Evolutionary conservation across 2,888 invertebrate genomes (phyloP).

Genomic region (Meiosimyza platycephala): DNA sequence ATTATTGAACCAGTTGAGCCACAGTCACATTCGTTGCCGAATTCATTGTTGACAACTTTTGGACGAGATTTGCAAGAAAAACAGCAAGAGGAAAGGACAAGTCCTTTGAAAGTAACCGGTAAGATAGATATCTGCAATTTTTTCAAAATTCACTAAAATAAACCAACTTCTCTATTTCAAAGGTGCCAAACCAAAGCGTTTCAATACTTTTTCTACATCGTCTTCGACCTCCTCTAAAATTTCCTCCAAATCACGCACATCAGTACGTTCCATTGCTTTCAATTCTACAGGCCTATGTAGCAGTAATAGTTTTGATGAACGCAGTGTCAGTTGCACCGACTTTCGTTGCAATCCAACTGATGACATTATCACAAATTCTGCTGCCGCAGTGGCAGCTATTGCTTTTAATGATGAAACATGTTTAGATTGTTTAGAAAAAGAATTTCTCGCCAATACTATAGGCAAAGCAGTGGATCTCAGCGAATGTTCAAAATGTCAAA

Average conservation of each 20-base stretch:
- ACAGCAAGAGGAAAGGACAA: conserved; percentile 47
- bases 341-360: conserved; percentile 54
- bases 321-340: conserved; percentile 60
- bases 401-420: conserved; percentile 60
- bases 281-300: conserved; percentile 42
- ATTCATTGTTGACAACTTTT: conserved; percentile 52
- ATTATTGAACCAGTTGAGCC: conserved; percentile 23
- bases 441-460: conserved; percentile 64
- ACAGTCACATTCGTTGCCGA: conserved; percentile 57
- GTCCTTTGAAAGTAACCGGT: conserved; percentile 52
- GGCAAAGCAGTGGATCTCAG: conserved; percentile 61
- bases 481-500: conserved; percentile 61
- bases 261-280: conserved; percentile 50
- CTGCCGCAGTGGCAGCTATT: conserved; percentile 45
- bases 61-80: conserved; percentile 44
- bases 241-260: conserved; percentile 57
- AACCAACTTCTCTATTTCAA: conserved; percentile 1
- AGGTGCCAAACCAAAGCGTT: conserved; percentile 65
- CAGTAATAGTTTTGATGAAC: conserved; percentile 58
- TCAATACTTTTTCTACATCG: conserved; percentile 56
- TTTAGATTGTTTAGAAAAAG: conserved; percentile 64
- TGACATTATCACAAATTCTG: conserved; percentile 40
- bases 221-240: conserved; percentile 55
- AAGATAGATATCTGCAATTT: not conserved
- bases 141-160: not conserved